Evolutionary conservation across 2,113 vertebrate genomes (phyloP), one percentile per base, ranked within the genome.

Genomic region (Macrotis lagotis): DNA sequence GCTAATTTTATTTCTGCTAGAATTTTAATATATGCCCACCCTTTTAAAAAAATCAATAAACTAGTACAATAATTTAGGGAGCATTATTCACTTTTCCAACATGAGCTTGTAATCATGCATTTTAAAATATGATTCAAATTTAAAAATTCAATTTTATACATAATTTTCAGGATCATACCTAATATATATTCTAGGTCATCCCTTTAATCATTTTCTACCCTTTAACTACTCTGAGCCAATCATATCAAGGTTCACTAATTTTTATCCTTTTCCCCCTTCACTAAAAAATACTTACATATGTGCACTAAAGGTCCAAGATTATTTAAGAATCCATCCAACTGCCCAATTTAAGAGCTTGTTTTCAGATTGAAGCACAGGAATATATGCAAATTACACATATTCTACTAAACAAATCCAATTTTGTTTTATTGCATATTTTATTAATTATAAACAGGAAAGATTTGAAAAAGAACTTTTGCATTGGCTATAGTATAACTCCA

Each of bases 401-500:
- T 51, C 49, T 25, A 37, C 2, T 48, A 91, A 51, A 37, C 52
- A 93, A 96, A 96, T 24, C 91, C 94, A 96, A 52, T 94, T 97
- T 94, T 93, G 52, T 83, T 95, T 94, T 31, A 6, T 91, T 92
- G 50, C 53, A 66, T 48, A 1, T 94, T 95, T 97, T 90, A 88
- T 22, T 48, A 93, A 96, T 50, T 44, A 48, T 0, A 37, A 50
- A 25, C 92, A 48, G 92, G 94, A 89, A 95, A 94, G 89, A 12
- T 91, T 93, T 93, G 49, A 83, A 0, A 74, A 94, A 83, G 16
- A 83, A 50, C 28, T 96, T 52, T 95, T 91, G 9, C 51, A 47
- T 50, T 96, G 92, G 96, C 93, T 28, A 0, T 95, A 98, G 96
- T 91, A 5, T 49, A 37, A 91, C 91, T 94, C 51, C 91, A 91